Evolutionary conservation across 2,797 vertebrate species (phyloP), one percentile per base, ranked within the genome.

Genomic region (Tokudaia tokunoshimensis): DNA sequence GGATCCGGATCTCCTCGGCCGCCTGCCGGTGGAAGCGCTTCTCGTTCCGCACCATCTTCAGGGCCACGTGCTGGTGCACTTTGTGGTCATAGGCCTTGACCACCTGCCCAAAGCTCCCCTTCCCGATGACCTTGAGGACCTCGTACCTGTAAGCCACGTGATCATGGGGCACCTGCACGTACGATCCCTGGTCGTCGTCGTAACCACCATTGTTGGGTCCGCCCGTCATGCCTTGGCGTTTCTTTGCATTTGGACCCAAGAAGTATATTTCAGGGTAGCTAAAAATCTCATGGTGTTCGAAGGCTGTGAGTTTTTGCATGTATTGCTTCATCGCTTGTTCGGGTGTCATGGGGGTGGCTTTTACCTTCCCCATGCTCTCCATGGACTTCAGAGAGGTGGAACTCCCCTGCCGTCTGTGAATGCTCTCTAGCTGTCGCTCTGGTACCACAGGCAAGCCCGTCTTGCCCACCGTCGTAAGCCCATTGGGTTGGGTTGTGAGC

Each of bases 1-100:
- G 98, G 98, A 99, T 99, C 55, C 99, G 99, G 96, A 99, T 99
- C 99, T 99, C 99, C 99, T 99, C 99, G 0, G 99, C 99, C 0
- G 99, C 99, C 98, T 99, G 99, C 81, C 99, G 99, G 98, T 99
- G 99, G 98, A 99, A 99, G 61, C 99, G 99, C 97, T 99, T 99
- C 98, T 99, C 99, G 0, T 99, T 99, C 87, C 99, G 99, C 97
- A 99, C 99, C 99, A 99, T 99, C 99, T 99, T 99, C 97, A 99
- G 98, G 37, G 99, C 99, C 97, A 99, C 99, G 0, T 99, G 99
- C 97, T 99, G 98, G 98, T 99, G 99, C 78, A 98, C 98, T 98
- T 99, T 99, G 98, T 99, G 99, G 98, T 99, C 99, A 0, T 99
- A 99, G 96, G 99, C 99, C 98, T 99, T 99, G 97, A 99, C 99